Conservation (phyloP, 2,797 vertebrate species). For the Premnoplex brunnescens region DNA sequence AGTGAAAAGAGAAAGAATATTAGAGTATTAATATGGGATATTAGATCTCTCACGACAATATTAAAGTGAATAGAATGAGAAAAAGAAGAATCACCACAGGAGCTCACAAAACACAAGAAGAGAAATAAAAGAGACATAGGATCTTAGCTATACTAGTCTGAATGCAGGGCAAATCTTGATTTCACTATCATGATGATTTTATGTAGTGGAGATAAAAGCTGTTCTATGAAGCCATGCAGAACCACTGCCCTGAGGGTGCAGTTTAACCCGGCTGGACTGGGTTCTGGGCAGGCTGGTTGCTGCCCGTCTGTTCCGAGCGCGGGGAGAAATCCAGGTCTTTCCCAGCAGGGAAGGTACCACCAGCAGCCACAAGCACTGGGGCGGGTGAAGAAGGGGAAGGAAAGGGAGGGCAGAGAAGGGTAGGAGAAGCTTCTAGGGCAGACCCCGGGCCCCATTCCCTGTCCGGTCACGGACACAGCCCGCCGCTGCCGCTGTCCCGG, state of each 20-base stretch:
- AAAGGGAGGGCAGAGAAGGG: background rate
- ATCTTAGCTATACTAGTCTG: background rate
- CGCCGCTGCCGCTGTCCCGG: background rate
- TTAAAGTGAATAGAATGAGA: background rate
- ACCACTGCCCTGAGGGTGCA: too few relatives aligned
- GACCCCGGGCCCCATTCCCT: background rate
- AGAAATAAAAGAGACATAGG: background rate
- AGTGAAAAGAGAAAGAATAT: constrained; percentile 21
- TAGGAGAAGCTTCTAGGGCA: background rate
- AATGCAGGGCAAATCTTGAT: background rate
- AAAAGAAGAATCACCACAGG: background rate
- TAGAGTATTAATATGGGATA: background rate
- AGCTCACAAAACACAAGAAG: background rate
- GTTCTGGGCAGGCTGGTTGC: rapidly evolving
- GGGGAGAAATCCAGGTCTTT: background rate
- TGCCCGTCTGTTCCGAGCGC: rapidly evolving
- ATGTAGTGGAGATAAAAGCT: background rate
- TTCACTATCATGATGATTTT: background rate
- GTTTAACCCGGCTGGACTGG: rapidly evolving
- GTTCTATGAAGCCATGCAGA: rapidly evolving
- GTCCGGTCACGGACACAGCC: rapidly evolving
- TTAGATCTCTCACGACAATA: background rate
- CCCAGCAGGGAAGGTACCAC: background rate
- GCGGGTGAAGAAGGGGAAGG: too few relatives aligned
- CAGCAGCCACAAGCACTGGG: background rate